Percentiles rank a stretch among this genome's conserved stretches.
These are phyloP conservation scores for Anguilla pacifica DNA, from an alignment of 2,797 vertebrate genomes.

Conservation along the genomic window DNA sequence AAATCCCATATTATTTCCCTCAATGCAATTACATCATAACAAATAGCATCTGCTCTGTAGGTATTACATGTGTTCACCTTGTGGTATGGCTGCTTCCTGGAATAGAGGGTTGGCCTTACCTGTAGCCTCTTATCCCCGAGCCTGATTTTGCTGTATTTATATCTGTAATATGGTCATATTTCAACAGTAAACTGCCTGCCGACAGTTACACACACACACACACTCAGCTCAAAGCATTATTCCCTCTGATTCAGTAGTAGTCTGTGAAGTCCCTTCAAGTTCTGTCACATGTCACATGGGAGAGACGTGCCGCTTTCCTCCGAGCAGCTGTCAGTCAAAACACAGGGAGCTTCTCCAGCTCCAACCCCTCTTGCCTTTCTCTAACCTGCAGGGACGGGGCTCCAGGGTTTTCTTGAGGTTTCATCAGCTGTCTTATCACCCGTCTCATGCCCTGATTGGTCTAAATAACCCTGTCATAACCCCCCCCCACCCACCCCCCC, in stretches of 20 bases:
- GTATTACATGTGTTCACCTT: background rate
- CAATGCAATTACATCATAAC: background rate
- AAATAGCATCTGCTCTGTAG: background rate
- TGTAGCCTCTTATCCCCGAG: background rate
- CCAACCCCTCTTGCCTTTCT: background rate
- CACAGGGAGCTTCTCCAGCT: background rate
- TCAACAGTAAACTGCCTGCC: background rate
- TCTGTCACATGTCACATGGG: background rate
- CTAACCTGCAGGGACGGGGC: background rate
- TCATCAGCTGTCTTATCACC: background rate
- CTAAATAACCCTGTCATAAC: background rate
- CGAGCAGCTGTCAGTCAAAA: background rate
- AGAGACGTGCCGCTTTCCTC: background rate
- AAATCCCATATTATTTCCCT: background rate
- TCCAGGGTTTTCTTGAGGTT: background rate
- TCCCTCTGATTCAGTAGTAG: background rate
- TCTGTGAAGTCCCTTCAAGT: background rate
- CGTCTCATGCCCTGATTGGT: background rate
- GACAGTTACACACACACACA: background rate
- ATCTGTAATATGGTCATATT: background rate
- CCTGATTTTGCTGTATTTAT: background rate
- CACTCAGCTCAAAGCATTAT: background rate
- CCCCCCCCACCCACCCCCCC: background rate
- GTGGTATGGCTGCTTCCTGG: background rate
- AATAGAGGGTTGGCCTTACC: background rate